Evolutionary conservation across 2,113 vertebrate species (phyloP).

Genomic region (Struthio camelus): DNA sequence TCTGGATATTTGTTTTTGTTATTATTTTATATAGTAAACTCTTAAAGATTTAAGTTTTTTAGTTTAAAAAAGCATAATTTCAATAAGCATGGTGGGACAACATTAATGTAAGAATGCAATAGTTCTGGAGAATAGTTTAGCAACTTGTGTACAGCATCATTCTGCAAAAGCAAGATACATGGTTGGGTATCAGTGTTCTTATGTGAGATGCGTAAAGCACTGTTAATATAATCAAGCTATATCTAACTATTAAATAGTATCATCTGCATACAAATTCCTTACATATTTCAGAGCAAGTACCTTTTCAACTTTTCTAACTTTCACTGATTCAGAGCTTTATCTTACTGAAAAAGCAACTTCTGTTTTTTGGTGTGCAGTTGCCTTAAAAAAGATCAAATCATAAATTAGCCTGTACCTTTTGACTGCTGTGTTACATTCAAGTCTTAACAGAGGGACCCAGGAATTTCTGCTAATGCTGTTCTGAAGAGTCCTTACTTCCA

Average conservation of each 20-base stretch:
- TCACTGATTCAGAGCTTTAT: not conserved
- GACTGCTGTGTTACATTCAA: not conserved
- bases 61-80: not conserved
- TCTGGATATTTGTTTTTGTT: not conserved
- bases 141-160: not conserved
- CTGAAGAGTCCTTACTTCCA: not conserved
- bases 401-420: not conserved
- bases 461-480: not conserved
- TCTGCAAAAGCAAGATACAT: not conserved
- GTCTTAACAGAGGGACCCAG: not conserved
- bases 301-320: not conserved
- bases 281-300: not conserved
- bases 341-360: not conserved
- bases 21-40: not conserved
- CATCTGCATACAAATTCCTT: not conserved
- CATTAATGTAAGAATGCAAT: not conserved
- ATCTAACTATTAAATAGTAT: not conserved
- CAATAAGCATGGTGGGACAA: not conserved
- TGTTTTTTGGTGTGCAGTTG: not conserved
- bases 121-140: not conserved
- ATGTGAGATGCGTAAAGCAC: not conserved
- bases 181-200: not conserved
- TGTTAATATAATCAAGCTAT: not conserved
- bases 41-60: not conserved
- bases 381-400: not conserved